These are phyloP conservation scores for Acanthococcus lagerstroemiae DNA, from an alignment of 2,888 invertebrate species.

Conservation along the genomic window DNA sequence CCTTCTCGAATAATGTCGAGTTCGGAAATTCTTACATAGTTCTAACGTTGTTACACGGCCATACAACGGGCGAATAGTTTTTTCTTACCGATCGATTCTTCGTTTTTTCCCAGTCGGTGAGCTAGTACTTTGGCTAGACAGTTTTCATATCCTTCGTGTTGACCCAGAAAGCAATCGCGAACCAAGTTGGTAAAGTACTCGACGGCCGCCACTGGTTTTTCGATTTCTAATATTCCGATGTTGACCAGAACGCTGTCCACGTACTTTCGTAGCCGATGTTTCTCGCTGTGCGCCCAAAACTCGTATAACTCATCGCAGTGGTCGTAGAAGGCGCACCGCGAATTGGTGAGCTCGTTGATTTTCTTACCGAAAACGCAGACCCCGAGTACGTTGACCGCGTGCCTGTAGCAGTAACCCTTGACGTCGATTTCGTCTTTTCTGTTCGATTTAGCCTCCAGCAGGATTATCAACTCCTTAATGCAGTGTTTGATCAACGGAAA, in stretches of 20 bases:
- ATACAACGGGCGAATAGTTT: no score
- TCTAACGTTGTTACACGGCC: no score
- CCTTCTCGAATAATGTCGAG: no score
- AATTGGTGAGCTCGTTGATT: not conserved
- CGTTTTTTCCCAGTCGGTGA: no score
- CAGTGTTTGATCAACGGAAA: conserved; percentile 1
- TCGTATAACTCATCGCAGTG: conserved; percentile 5
- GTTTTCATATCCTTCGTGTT: not conserved
- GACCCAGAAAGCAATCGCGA: not conserved
- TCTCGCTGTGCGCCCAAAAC: not conserved
- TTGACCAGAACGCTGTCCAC: no score
- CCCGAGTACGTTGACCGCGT: conserved; percentile 10
- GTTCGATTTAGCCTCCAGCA: conserved; percentile 22
- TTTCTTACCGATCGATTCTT: no score
- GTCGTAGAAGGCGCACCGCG: conserved; percentile 14
- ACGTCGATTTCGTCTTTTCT: not conserved
- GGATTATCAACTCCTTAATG: conserved; percentile 10
- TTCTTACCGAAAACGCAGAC: conserved; percentile 15
- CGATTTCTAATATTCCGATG: no score
- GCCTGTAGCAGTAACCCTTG: not conserved
- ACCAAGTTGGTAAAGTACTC: not conserved
- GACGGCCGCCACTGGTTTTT: no score
- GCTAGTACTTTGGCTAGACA: not conserved
- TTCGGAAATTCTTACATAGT: no score
- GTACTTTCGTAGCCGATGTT: no score